phyloP scores from a whole-genome alignment of 2,113 vertebrate genomes.

The Seriola aureovittata region DNA sequence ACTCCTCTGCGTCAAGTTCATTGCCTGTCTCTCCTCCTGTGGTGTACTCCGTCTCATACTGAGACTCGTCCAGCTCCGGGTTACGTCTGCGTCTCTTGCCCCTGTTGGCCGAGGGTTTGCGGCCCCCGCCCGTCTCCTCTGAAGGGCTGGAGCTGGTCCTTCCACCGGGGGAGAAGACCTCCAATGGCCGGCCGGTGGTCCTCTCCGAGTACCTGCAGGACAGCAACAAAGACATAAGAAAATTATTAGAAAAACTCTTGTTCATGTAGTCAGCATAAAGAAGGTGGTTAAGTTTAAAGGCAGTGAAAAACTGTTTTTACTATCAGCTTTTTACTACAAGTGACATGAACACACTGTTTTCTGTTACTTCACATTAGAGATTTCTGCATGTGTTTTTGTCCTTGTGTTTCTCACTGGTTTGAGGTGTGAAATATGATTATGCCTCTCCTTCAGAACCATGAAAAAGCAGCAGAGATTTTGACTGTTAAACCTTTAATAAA shows the following conservation, averaged over 20 bases:
- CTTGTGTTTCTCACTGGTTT: neutral
- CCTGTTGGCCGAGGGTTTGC: slow-evolving; percentile 79
- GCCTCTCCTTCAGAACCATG: neutral
- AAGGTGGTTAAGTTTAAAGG: neutral
- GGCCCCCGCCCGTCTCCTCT: slow-evolving; percentile 75
- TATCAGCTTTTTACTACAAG: neutral
- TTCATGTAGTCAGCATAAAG: neutral
- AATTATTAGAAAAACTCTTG: too few species aligned
- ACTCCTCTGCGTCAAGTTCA: slow-evolving; percentile 84
- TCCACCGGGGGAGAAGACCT: slow-evolving; percentile 63
- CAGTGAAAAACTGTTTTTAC: too few species aligned
- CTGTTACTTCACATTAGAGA: neutral
- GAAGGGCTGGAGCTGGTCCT: slow-evolving; percentile 82
- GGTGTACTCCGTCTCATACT: slow-evolving; percentile 92
- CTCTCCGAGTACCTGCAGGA: slow-evolving; percentile 78
- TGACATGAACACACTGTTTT: neutral
- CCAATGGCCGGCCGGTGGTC: slow-evolving; percentile 64
- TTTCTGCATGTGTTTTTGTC: neutral
- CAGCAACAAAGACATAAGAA: slow-evolving; percentile 6
- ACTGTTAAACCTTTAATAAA: neutral
- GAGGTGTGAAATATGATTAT: neutral
- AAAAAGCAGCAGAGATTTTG: too few species aligned
- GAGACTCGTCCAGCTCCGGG: slow-evolving; percentile 87
- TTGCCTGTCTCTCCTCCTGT: slow-evolving; percentile 89
- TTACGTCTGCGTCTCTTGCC: slow-evolving; percentile 84